Evolutionary conservation across 2,797 vertebrate genomes (phyloP), one percentile per base, ranked within the genome.

Genomic region (Atherinosoma microstoma): DNA sequence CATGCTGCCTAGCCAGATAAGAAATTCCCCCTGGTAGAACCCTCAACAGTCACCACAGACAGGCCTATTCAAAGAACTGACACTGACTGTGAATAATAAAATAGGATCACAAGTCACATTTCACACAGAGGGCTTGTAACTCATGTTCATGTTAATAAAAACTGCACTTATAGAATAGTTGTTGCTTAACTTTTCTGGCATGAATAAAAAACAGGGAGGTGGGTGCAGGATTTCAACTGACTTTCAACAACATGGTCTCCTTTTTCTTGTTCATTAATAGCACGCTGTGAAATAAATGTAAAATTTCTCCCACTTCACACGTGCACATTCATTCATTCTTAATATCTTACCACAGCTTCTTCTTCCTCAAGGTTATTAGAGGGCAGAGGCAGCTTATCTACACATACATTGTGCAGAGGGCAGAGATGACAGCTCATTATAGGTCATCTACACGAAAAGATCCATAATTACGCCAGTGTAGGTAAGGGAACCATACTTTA

Each of bases 1-100:
- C 86, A 90, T 85, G 85, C 87, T 88, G 86, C 82, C 67, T 78
- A 83, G 80, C 61, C 76, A 92, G 90, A 92, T 93, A 92, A 91
- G 85, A 80, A 76, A 80, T 80, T 79, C 84, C 86, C 87, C 74
- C 51, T 89, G 87, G 78, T 81, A 22, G 65, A 84, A 79, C 77
- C 77, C 84, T 67, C 77, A 85, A 86, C 81, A 87, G 79, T 79
- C 79, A 76, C 75, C 75, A 70, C 76, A 86, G 64, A 73, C 85
- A 72, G 78, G 76, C 82, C 83, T 73, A 57, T 62, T 75, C 49
- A 67, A 74, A 45, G 65, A 70, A 79, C 80, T 59, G 60, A 68
- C 67, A 70, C 64, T 80, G 75, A 74, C 78, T 75, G 70, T 68
- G 73, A 85, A 84, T 76, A 83, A 87, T 76, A 70, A 82, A 83